Evolutionary conservation across 2,113 vertebrate species (phyloP).

Genomic region (Crotalus tigris): DNA sequence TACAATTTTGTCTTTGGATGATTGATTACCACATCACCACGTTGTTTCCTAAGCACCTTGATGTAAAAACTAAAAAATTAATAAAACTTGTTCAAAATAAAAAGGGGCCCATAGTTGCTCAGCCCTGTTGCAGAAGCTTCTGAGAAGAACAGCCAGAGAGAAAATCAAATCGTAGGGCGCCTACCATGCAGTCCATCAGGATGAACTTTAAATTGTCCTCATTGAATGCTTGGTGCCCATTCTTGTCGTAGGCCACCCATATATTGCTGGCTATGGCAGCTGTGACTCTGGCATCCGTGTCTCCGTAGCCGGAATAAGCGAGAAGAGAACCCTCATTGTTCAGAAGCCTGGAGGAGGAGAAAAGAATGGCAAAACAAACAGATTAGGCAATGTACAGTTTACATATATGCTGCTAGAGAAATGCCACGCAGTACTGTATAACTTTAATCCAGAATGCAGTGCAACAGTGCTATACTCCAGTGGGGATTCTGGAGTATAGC

Average conservation of each 20-base stretch:
- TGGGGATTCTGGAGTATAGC: neutral
- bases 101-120: neutral
- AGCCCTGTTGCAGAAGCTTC: neutral
- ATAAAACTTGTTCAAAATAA: too few relatives aligned
- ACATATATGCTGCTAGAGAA: neutral
- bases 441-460: neutral
- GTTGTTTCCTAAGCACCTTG: too few relatives aligned
- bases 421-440: neutral
- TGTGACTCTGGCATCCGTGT: slow-evolving; percentile 94
- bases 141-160: neutral
- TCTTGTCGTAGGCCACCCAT: slow-evolving; percentile 97
- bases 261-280: slow-evolving; percentile 98
- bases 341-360: slow-evolving; percentile 66
- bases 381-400: neutral
- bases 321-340: slow-evolving; percentile 96
- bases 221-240: slow-evolving; percentile 94
- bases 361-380: rapidly evolving
- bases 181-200: slow-evolving; percentile 98
- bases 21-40: too few relatives aligned
- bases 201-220: slow-evolving; percentile 97
- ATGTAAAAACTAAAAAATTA: too few relatives aligned
- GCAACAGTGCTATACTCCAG: neutral
- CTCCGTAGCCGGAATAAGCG: slow-evolving; percentile 95
- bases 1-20: too few relatives aligned
- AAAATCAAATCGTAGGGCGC: neutral